Conservation (phyloP, 2,797 vertebrate genomes). For the Onychomys torridus region DNA sequence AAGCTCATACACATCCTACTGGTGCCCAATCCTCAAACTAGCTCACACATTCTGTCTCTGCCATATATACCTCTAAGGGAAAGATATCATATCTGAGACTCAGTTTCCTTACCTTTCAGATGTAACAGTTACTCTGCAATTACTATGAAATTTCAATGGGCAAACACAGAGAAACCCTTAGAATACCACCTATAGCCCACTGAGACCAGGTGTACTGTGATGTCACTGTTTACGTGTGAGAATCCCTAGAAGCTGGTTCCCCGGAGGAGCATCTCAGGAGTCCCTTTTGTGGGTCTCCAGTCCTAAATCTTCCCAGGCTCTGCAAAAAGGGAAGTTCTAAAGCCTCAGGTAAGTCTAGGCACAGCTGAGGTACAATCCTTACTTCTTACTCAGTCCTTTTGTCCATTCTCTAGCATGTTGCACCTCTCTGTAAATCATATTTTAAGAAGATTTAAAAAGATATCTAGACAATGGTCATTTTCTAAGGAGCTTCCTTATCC, state of each 20-base stretch:
- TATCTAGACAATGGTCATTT: background rate
- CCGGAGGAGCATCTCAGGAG: background rate
- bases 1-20: background rate
- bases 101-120: constrained; percentile 6
- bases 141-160: background rate
- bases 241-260: background rate
- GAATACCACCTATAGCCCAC: background rate
- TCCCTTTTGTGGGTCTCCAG: background rate
- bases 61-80: background rate
- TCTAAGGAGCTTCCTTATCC: background rate
- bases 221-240: background rate
- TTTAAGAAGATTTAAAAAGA: background rate
- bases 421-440: background rate
- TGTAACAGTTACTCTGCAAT: background rate
- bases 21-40: background rate
- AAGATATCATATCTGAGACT: background rate
- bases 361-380: background rate
- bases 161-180: background rate
- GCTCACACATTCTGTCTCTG: background rate
- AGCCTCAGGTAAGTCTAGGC: background rate
- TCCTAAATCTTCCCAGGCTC: background rate
- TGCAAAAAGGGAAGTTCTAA: background rate
- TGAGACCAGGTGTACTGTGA: background rate
- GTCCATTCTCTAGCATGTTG: background rate
- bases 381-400: background rate